These are phyloP conservation scores for Oncopodura yosiiana DNA, from an alignment of 1,140 invertebrate species.

Conservation along the genomic window DNA sequence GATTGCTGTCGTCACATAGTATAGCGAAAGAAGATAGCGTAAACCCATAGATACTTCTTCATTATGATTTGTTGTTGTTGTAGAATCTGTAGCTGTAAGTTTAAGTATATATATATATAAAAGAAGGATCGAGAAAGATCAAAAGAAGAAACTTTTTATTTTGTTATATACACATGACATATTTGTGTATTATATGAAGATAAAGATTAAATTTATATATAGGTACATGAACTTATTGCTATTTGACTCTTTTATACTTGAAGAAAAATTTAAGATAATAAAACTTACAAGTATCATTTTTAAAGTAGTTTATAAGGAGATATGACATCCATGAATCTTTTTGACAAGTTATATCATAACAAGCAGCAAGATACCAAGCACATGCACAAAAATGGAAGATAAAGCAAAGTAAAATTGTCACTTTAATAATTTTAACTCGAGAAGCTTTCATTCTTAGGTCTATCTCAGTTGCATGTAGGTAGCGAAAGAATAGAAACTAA, in stretches of 20 bases:
- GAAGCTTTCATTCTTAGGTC: conserved; percentile 28
- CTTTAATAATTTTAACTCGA: conserved; percentile 26
- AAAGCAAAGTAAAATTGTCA: conserved; percentile 30
- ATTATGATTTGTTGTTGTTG: too few relatives aligned
- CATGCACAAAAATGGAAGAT: conserved; percentile 34
- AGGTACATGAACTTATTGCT: too few relatives aligned
- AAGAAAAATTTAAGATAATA: background rate
- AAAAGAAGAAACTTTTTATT: background rate
- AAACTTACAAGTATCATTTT: background rate
- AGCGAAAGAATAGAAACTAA: conserved; percentile 27
- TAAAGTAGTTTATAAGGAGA: background rate
- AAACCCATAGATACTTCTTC: conserved; percentile 3
- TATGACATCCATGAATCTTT: conserved; percentile 26
- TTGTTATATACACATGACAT: background rate
- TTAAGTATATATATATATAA: background rate
- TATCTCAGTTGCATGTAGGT: conserved; percentile 24
- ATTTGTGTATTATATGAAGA: too few relatives aligned
- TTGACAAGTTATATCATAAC: conserved; percentile 12
- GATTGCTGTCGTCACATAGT: conserved; percentile 25
- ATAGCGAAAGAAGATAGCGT: conserved; percentile 22
- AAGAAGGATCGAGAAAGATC: background rate
- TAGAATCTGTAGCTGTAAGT: background rate
- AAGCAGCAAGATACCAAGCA: conserved; percentile 29
- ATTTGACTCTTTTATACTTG: too few relatives aligned
- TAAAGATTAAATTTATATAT: too few relatives aligned